Evolutionary conservation across 1,140 invertebrate species (phyloP).

Genomic region (Pachypeltis micranthus): DNA sequence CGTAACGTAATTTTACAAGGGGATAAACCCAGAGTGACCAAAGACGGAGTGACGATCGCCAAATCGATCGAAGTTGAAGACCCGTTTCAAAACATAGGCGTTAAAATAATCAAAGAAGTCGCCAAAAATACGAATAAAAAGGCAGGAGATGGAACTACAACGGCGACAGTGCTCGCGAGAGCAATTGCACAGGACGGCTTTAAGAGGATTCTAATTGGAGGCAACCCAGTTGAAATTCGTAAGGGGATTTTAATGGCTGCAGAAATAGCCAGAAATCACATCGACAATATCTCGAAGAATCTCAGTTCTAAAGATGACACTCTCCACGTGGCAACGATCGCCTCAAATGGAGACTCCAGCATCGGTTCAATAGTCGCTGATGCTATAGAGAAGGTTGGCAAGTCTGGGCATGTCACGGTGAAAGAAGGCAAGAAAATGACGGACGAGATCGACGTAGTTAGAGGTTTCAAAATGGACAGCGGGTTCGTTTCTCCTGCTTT

Average conservation of each 20-base stretch:
- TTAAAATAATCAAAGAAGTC: constrained; percentile 64
- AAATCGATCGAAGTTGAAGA: constrained; percentile 61
- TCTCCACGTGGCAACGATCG: constrained; percentile 63
- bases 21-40: constrained; percentile 64
- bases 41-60: constrained; percentile 68
- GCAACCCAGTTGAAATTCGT: constrained; percentile 60
- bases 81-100: constrained; percentile 63
- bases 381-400: constrained; percentile 64
- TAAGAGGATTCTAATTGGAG: constrained; percentile 56
- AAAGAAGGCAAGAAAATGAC: constrained; percentile 62
- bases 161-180: constrained; percentile 54
- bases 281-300: constrained; percentile 49
- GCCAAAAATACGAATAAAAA: constrained; percentile 68
- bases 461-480: constrained; percentile 65
- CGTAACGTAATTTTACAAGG: constrained; percentile 65
- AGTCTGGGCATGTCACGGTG: constrained; percentile 62
- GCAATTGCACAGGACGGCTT: constrained; percentile 62
- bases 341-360: constrained; percentile 57
- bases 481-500: constrained; percentile 70
- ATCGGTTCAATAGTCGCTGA: constrained; percentile 55
- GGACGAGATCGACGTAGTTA: constrained; percentile 58
- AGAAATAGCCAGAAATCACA: constrained; percentile 45
- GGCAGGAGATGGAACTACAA: constrained; percentile 63
- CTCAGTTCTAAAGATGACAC: constrained; percentile 69
- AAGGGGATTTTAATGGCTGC: constrained; percentile 57